Percentiles rank a stretch among this genome's conserved stretches.
phyloP scores from a whole-genome alignment of 2,888 invertebrate genomes.

The Meloe dianella region DNA sequence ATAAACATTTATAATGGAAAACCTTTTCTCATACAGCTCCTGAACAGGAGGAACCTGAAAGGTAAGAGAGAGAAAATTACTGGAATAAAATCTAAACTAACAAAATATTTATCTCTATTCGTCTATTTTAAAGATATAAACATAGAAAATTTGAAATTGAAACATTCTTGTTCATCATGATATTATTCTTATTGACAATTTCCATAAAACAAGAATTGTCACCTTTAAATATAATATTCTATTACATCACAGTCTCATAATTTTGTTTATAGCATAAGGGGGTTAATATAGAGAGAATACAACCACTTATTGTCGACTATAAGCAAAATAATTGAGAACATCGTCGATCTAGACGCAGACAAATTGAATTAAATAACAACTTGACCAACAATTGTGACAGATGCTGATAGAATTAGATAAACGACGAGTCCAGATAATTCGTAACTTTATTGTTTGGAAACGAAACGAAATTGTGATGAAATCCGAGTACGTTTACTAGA shows the following conservation, averaged over 20 bases:
- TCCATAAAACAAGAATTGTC: neutral
- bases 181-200: neutral
- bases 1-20: slow-evolving; percentile 26
- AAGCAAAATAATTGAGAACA: slow-evolving; percentile 36
- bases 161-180: neutral
- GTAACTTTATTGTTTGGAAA: slow-evolving; percentile 6
- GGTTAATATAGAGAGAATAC: slow-evolving; percentile 2
- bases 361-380: slow-evolving; percentile 39
- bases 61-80: neutral
- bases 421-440: slow-evolving; percentile 12
- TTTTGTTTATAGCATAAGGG: neutral
- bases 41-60: neutral
- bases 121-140: neutral
- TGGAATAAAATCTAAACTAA: neutral
- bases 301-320: slow-evolving; percentile 24
- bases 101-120: neutral
- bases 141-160: neutral
- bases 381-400: slow-evolving; percentile 32
- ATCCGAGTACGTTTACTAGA: neutral
- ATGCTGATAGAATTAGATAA: slow-evolving; percentile 31
- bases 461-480: neutral
- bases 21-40: slow-evolving; percentile 15
- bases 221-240: neutral
- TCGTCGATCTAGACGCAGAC: slow-evolving; percentile 32
- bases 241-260: neutral